phyloP scores from a whole-genome alignment of 2,888 invertebrate species.

The Idaea biselata region DNA sequence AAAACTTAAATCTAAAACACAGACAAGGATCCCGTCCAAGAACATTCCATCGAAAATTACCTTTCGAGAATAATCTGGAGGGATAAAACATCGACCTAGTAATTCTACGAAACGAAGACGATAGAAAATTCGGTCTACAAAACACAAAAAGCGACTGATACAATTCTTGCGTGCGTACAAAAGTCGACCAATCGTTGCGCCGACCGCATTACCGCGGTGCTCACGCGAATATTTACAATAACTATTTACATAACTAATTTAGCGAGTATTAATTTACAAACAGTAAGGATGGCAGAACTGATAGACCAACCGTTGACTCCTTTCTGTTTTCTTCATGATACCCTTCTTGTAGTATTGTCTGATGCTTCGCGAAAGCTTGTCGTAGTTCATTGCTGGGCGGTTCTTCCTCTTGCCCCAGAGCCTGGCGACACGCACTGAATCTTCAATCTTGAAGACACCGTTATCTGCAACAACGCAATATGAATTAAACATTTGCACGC shows the following conservation, averaged over 20 bases:
- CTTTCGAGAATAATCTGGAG: conserved; percentile 78
- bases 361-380: conserved; percentile 98
- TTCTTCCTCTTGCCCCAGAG: conserved; percentile 99
- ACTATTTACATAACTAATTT: conserved; percentile 50
- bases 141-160: conserved; percentile 48
- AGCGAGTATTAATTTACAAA: conserved; percentile 78
- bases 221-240: conserved; percentile 48
- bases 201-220: conserved; percentile 77
- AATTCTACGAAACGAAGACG: conserved; percentile 37
- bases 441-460: conserved; percentile 99
- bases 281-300: conserved; percentile 98
- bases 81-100: conserved; percentile 54
- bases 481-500: conserved; percentile 58
- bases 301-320: conserved; percentile 98
- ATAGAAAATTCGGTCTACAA: conserved; percentile 51
- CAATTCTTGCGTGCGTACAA: conserved; percentile 62
- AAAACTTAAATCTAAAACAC: conserved; percentile 62
- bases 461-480: conserved; percentile 74
- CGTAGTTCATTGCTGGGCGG: conserved; percentile 99
- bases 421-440: conserved; percentile 97
- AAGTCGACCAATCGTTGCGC: conserved; percentile 55
- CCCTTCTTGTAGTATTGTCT: conserved; percentile 99
- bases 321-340: conserved; percentile 99
- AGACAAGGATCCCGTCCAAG: conserved; percentile 64
- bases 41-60: conserved; percentile 79